Evolutionary conservation across 1,140 invertebrate species (phyloP).

Genomic region (Homarus americanus): DNA sequence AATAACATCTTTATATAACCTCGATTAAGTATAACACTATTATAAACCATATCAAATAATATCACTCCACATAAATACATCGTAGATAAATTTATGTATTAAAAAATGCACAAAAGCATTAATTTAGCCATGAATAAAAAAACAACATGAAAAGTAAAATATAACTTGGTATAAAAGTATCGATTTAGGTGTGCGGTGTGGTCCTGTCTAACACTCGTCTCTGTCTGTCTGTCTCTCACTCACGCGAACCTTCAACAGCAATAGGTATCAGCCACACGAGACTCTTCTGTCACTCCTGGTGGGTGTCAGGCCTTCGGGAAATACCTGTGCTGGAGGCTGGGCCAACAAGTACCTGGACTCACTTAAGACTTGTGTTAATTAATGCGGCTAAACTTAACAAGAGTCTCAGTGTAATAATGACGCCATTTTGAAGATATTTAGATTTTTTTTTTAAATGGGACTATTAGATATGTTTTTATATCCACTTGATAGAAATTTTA

Average conservation of each 20-base stretch:
- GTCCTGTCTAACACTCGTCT: neutral
- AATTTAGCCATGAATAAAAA: neutral
- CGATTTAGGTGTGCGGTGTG: neutral
- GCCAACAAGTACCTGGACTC: neutral
- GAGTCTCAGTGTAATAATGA: too few relatives aligned
- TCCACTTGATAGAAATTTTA: too few relatives aligned
- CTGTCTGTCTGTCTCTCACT: neutral
- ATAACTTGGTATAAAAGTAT: neutral
- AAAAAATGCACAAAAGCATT: constrained; percentile 5
- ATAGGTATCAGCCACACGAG: neutral
- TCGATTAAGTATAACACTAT: neutral
- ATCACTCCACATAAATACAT: neutral
- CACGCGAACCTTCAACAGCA: neutral
- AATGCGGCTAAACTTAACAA: neutral
- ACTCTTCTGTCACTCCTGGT: neutral
- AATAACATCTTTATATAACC: too few relatives aligned
- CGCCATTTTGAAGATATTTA: too few relatives aligned
- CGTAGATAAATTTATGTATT: neutral
- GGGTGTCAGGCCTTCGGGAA: neutral
- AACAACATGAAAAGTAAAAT: neutral
- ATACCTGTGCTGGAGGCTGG: neutral
- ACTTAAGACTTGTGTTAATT: neutral
- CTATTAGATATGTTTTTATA: too few relatives aligned
- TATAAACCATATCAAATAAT: neutral
- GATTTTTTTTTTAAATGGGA: too few relatives aligned